These are phyloP conservation scores for Polyommatus iphigenia DNA, from an alignment of 2,888 invertebrate species.

Conservation along the genomic window DNA sequence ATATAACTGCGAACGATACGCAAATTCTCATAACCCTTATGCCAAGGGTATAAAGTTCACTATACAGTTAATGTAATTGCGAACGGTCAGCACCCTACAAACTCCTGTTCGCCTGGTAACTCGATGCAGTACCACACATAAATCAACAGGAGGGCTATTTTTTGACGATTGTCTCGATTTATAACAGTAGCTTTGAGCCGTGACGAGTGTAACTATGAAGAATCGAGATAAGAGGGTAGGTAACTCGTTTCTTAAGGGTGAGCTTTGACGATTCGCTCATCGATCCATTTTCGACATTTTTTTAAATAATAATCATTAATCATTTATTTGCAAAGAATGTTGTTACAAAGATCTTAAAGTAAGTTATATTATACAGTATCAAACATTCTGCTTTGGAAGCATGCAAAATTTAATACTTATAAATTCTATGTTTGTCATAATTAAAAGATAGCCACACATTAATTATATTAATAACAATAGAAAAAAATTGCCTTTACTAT, in stretches of 20 bases:
- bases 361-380: too few relatives aligned
- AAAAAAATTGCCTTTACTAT: too few relatives aligned
- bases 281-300: too few relatives aligned
- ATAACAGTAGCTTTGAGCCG: not conserved
- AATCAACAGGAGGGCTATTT: not conserved
- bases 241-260: not conserved
- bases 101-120: not conserved
- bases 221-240: not conserved
- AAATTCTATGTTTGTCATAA: too few relatives aligned
- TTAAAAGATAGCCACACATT: too few relatives aligned
- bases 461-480: too few relatives aligned
- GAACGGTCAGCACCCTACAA: not conserved
- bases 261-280: not conserved
- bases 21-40: not conserved
- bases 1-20: not conserved
- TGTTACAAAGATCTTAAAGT: too few relatives aligned
- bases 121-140: not conserved
- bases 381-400: too few relatives aligned
- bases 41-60: not conserved
- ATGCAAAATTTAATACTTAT: too few relatives aligned
- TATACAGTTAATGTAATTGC: not conserved
- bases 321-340: too few relatives aligned
- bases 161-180: not conserved
- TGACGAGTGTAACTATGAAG: not conserved
- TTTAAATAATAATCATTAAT: too few relatives aligned